Conservation (phyloP, 2,888 invertebrate species). For the Therioaphis trifolii region DNA sequence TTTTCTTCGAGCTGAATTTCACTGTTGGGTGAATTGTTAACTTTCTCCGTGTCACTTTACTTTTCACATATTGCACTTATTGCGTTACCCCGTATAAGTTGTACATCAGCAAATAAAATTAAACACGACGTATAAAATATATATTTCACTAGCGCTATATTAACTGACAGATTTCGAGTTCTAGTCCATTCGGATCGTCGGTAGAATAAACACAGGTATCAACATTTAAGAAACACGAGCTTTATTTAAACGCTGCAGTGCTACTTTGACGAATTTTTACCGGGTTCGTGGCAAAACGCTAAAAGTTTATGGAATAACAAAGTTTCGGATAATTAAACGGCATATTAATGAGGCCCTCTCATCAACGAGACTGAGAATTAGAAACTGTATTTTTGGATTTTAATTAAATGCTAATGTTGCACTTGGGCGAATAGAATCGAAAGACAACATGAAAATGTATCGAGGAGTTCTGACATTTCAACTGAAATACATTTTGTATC, state of each 20-base stretch:
- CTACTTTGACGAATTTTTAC: not conserved
- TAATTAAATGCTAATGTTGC: not conserved
- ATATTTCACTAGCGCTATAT: no score
- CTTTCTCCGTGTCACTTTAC: no score
- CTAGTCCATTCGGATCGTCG: no score
- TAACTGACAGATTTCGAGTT: no score
- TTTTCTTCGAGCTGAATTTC: no score
- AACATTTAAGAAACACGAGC: no score
- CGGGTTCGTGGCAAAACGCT: not conserved
- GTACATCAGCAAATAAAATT: no score
- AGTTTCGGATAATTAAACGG: not conserved
- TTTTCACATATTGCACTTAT: no score
- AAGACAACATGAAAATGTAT: not conserved
- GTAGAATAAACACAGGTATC: no score
- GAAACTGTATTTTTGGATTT: not conserved
- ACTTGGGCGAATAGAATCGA: not conserved
- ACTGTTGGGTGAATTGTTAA: no score
- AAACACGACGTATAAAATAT: no score
- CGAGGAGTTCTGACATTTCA: not conserved
- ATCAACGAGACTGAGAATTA: not conserved
- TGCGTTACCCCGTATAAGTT: no score
- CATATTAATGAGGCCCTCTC: not conserved
- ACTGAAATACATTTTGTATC: not conserved
- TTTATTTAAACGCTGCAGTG: not conserved
- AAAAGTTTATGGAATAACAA: not conserved